Percentiles rank a stretch among this genome's conserved stretches.
phyloP scores from a whole-genome alignment of 2,888 invertebrate species.

The Lepidochitona cinerea region DNA sequence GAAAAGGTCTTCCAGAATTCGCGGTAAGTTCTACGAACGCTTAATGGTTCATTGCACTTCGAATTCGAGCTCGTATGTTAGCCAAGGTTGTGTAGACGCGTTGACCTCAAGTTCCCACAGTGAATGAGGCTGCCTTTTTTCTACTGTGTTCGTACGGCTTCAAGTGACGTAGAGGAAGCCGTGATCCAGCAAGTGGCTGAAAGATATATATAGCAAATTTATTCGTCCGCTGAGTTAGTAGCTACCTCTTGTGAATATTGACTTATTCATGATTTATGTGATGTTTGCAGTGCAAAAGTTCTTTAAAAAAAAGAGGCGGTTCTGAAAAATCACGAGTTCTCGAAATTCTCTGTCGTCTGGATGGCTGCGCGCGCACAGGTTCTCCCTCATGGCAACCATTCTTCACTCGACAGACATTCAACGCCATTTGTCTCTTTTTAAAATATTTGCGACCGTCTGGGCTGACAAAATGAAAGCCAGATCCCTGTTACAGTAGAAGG shows the following conservation, averaged over 20 bases:
- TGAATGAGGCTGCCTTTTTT: too few species aligned
- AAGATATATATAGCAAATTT: constrained; percentile 5
- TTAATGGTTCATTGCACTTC: too few species aligned
- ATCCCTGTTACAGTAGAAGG: too few species aligned
- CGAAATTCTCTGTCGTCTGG: not conserved
- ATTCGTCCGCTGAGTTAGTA: not conserved
- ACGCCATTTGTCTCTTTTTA: too few species aligned
- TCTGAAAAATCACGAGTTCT: not conserved
- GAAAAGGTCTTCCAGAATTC: not conserved
- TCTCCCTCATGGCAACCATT: not conserved
- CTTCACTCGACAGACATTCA: too few species aligned
- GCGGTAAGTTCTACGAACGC: not conserved
- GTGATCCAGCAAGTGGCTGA: constrained; percentile 6
- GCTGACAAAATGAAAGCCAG: too few species aligned
- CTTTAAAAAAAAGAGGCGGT: not conserved
- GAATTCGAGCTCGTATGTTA: too few species aligned
- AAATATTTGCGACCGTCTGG: too few species aligned
- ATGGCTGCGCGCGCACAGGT: not conserved
- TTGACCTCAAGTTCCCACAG: constrained; percentile 5
- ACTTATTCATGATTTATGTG: not conserved
- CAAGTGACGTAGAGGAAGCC: constrained; percentile 3
- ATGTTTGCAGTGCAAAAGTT: not conserved
- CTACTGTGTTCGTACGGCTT: too few species aligned
- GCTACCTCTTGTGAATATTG: not conserved
- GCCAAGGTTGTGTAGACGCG: not conserved